Evolutionary conservation across 2,797 vertebrate genomes (phyloP).

Genomic region (Aeoliscus strigatus): DNA sequence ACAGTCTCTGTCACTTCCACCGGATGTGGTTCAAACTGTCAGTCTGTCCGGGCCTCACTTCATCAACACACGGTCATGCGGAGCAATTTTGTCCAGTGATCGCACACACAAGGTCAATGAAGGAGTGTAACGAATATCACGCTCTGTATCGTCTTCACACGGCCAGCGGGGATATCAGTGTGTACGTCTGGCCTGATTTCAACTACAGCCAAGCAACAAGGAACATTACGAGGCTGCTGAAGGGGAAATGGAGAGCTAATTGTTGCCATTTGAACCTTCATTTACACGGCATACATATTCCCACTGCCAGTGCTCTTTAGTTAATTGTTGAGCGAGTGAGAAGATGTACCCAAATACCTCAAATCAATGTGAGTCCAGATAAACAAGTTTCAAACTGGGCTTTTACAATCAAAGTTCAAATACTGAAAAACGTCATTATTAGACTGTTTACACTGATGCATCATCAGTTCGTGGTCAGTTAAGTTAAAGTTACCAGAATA

Average conservation of each 20-base stretch:
- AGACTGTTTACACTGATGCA: too few relatives aligned
- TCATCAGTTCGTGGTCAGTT: too few relatives aligned
- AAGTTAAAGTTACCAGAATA: too few relatives aligned
- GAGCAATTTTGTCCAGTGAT: constrained; percentile 22
- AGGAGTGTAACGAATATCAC: constrained; percentile 34
- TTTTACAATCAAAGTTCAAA: not conserved
- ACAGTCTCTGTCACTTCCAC: constrained; percentile 28
- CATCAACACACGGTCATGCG: constrained; percentile 33
- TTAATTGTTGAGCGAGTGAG: constrained; percentile 14
- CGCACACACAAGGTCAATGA: constrained; percentile 44
- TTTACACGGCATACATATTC: constrained; percentile 16
- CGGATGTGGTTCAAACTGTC: constrained; percentile 21
- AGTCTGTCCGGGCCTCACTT: constrained; percentile 29
- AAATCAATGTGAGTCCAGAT: too few relatives aligned
- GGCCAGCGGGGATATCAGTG: constrained; percentile 28
- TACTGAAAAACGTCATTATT: too few relatives aligned
- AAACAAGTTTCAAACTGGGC: too few relatives aligned
- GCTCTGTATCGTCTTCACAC: constrained; percentile 35
- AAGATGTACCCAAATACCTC: constrained; percentile 1
- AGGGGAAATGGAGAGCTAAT: constrained; percentile 17
- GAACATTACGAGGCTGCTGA: constrained; percentile 20
- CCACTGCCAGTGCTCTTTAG: constrained; percentile 3
- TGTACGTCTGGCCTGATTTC: constrained; percentile 33
- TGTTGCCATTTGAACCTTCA: constrained; percentile 10
- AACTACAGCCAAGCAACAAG: constrained; percentile 30